Percentiles rank a stretch among this genome's conserved stretches.
phyloP scores from a whole-genome alignment of 2,888 invertebrate genomes.

The Bruchidius siliquastri region DNA sequence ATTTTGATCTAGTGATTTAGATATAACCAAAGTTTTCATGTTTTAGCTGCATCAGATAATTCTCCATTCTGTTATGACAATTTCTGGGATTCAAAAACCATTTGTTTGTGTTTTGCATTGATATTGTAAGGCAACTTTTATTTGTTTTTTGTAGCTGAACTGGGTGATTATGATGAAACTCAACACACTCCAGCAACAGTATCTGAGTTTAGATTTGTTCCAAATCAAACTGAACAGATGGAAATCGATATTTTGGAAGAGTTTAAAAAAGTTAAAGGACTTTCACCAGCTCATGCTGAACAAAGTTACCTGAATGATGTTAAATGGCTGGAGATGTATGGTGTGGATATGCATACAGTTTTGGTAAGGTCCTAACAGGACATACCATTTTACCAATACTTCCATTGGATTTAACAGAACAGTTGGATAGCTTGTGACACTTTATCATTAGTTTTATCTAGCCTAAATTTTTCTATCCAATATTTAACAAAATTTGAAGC shows the following conservation, averaged over 20 bases:
- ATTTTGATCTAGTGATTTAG: no score
- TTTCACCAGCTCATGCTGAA: slow-evolving; percentile 94
- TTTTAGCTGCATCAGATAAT: not conserved
- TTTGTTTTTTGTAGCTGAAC: slow-evolving; percentile 67
- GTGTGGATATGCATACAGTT: slow-evolving; percentile 97
- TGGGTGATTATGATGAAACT: slow-evolving; percentile 92
- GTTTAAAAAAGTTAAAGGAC: slow-evolving; percentile 79
- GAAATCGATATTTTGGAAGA: slow-evolving; percentile 92
- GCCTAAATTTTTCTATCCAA: no score
- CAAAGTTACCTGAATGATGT: slow-evolving; percentile 86
- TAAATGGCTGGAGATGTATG: slow-evolving; percentile 98
- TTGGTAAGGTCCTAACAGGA: slow-evolving; percentile 60
- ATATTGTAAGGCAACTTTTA: not conserved
- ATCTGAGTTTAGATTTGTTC: slow-evolving; percentile 96
- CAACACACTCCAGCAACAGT: slow-evolving; percentile 94
- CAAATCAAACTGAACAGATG: slow-evolving; percentile 93
- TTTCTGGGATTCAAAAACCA: not conserved
- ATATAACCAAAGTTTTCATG: no score
- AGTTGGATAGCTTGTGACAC: no score
- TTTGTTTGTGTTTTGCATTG: not conserved
- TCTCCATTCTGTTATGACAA: not conserved
- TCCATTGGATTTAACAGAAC: no score
- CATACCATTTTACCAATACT: no score
- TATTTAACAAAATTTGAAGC: no score
- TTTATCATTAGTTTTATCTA: no score